Percentiles rank a stretch among this genome's conserved stretches.
Evolutionary conservation across 2,797 vertebrate genomes (phyloP).

Genomic region (Pelobates cultripes): DNA sequence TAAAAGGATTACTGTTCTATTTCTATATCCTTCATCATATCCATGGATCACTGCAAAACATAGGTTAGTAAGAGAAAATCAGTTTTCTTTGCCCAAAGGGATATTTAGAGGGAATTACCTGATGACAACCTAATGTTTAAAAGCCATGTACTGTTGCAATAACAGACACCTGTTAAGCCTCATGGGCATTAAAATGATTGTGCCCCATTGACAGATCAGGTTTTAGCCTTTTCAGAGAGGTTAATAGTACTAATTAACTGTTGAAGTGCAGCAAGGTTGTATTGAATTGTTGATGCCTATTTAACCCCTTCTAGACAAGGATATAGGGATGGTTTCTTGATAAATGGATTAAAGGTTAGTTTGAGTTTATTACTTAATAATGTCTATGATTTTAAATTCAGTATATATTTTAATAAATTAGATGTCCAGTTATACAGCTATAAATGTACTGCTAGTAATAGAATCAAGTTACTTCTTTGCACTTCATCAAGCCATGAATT

Average conservation of each 20-base stretch:
- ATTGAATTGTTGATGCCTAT: no score
- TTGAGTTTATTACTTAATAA: no score
- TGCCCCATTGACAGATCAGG: slow-evolving; percentile 17
- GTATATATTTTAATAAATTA: no score
- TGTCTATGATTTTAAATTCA: no score
- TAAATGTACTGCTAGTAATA: no score
- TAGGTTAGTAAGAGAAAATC: slow-evolving; percentile 25
- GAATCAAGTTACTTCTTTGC: no score
- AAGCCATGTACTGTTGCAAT: slow-evolving; percentile 15
- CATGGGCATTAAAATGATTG: slow-evolving; percentile 22
- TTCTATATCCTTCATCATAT: slow-evolving; percentile 26
- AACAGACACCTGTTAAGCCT: slow-evolving; percentile 9
- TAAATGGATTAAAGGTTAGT: no score
- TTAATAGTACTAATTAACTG: neutral
- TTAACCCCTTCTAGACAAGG: no score
- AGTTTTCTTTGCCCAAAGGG: slow-evolving; percentile 31
- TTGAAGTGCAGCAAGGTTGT: neutral
- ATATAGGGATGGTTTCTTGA: no score
- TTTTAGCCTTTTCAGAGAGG: neutral
- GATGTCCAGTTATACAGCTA: no score
- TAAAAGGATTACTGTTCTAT: slow-evolving; percentile 28
- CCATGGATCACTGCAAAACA: slow-evolving; percentile 21
- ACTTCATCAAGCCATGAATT: no score
- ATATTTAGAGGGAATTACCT: slow-evolving; percentile 36
- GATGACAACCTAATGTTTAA: slow-evolving; percentile 39